phyloP scores from a whole-genome alignment of 2,797 vertebrate species.

The Coregonus sp. region DNA sequence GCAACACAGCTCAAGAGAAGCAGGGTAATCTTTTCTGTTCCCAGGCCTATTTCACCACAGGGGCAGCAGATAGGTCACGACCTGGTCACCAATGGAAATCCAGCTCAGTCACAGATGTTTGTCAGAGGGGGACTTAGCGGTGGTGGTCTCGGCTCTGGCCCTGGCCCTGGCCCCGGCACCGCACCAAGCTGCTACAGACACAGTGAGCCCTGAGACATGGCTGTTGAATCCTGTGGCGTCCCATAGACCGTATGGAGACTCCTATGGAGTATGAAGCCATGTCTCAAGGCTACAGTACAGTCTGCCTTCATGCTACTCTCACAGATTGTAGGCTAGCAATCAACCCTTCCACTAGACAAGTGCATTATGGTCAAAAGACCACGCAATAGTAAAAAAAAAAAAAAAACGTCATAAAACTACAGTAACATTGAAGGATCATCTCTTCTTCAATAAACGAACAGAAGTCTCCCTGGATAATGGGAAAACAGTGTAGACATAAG shows the following conservation, averaged over 20 bases:
- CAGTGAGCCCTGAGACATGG: background rate
- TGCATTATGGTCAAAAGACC: background rate
- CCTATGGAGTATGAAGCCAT: background rate
- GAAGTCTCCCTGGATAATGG: constrained; percentile 22
- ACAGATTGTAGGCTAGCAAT: background rate
- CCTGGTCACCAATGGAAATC: constrained; percentile 65
- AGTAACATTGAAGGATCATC: constrained; percentile 45
- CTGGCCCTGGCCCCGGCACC: background rate
- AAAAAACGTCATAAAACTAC: constrained; percentile 16
- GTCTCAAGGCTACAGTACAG: background rate
- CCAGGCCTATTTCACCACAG: constrained; percentile 39
- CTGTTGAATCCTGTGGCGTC: too few species aligned
- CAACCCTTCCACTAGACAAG: background rate
- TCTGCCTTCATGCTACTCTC: background rate
- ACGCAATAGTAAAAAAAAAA: background rate
- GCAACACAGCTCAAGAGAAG: constrained; percentile 30
- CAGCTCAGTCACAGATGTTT: constrained; percentile 72
- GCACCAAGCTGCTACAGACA: background rate
- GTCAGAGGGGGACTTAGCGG: constrained; percentile 61
- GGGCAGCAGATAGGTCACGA: constrained; percentile 60
- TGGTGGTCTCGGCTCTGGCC: constrained; percentile 21
- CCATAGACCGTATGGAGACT: background rate
- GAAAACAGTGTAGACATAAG: background rate
- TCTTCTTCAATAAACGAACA: constrained; percentile 23
- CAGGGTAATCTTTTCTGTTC: constrained; percentile 40